phyloP scores from a whole-genome alignment of 2,797 vertebrate genomes.

The Podarcis siculus region DNA sequence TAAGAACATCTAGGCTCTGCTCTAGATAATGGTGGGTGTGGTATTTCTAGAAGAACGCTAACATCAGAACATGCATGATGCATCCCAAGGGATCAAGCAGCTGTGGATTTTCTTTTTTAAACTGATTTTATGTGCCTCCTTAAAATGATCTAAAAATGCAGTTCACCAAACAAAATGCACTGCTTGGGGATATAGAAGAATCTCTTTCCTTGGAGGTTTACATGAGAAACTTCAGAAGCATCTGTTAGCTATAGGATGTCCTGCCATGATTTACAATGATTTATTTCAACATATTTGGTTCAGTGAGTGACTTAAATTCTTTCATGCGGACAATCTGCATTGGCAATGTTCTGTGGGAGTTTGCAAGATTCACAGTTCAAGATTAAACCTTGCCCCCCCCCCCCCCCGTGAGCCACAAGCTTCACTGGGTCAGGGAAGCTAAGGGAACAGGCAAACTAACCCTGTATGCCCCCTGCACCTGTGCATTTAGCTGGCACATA shows the following conservation, averaged over 20 bases:
- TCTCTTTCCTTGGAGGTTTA: conserved; percentile 15
- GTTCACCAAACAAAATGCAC: neutral
- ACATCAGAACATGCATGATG: neutral
- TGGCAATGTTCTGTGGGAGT: neutral
- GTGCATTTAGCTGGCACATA: too few relatives aligned
- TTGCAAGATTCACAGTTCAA: neutral
- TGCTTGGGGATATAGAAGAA: neutral
- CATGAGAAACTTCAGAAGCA: neutral
- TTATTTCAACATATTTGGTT: neutral
- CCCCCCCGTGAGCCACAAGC: neutral
- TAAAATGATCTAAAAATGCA: neutral
- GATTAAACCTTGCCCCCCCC: neutral
- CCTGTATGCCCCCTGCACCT: too few relatives aligned
- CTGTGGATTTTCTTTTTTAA: neutral
- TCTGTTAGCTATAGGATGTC: neutral
- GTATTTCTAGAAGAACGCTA: neutral
- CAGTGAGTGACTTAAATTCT: conserved; percentile 2
- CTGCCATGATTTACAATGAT: conserved; percentile 7
- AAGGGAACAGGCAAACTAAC: too few relatives aligned
- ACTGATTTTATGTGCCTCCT: neutral
- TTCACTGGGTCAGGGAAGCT: neutral
- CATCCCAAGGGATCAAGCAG: neutral
- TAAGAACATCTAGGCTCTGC: neutral
- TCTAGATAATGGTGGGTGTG: neutral
- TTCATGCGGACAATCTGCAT: conserved; percentile 6